Evolutionary conservation across 2,888 invertebrate genomes (phyloP).

Genomic region (Tenthredo livida): DNA sequence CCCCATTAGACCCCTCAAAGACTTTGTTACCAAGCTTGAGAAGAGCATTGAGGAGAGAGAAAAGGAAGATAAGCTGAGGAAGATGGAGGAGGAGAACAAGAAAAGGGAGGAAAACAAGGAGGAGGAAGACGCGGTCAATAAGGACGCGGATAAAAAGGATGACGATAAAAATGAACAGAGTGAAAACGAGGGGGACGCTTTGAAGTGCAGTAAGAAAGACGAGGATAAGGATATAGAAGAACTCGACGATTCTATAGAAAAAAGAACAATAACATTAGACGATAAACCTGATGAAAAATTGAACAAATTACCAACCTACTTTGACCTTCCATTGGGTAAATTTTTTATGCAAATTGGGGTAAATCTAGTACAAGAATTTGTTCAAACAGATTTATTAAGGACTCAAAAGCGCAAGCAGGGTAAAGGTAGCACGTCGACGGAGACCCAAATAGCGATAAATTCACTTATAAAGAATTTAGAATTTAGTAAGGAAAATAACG

Average conservation of each 20-base stretch:
- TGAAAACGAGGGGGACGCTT: conserved; percentile 71
- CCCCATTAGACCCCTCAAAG: conserved; percentile 88
- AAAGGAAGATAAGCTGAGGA: conserved; percentile 79
- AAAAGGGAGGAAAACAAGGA: conserved; percentile 74
- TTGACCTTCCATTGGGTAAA: conserved; percentile 92
- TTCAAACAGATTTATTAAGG: conserved; percentile 94
- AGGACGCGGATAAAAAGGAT: conserved; percentile 77
- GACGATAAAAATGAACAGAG: conserved; percentile 74
- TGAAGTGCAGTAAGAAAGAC: conserved; percentile 65
- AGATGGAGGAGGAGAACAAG: conserved; percentile 73
- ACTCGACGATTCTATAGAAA: conserved; percentile 64
- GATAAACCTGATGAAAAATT: conserved; percentile 67
- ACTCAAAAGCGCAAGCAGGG: conserved; percentile 92
- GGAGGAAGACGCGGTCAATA: conserved; percentile 76
- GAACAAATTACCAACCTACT: conserved; percentile 85
- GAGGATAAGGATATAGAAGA: conserved; percentile 64
- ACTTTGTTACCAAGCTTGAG: conserved; percentile 84
- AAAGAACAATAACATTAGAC: conserved; percentile 53
- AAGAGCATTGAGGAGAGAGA: conserved; percentile 83
- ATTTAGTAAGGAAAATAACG: conserved; percentile 91
- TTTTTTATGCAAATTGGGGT: conserved; percentile 95
- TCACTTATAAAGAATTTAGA: conserved; percentile 92
- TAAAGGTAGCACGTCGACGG: conserved; percentile 83
- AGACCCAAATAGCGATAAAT: conserved; percentile 88
- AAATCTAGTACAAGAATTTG: conserved; percentile 94